Percentiles rank a stretch among this genome's conserved stretches.
phyloP scores from a whole-genome alignment of 2,797 vertebrate species.

The Pangasius djambal region DNA sequence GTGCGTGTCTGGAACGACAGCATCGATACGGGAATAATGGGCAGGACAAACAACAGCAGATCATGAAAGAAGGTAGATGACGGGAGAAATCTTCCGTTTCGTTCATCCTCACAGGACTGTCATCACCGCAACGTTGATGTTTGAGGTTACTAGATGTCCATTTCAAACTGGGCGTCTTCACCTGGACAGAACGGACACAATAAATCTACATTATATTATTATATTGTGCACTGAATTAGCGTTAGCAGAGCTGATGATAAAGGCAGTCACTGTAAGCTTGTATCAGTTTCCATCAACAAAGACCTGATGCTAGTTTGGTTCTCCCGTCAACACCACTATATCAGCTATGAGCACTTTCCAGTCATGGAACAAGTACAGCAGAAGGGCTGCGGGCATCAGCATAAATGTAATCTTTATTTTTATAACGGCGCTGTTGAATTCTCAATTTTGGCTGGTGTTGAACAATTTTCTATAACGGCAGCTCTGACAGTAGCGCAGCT shows the following conservation, averaged over 20 bases:
- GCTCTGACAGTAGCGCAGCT: not conserved
- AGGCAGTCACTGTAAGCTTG: not conserved
- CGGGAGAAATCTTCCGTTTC: constrained; percentile 34
- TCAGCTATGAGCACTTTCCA: not conserved
- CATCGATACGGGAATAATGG: constrained; percentile 26
- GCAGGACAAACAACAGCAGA: not conserved
- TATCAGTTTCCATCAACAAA: too few relatives aligned
- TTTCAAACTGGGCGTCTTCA: constrained; percentile 78
- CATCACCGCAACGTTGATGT: constrained; percentile 24
- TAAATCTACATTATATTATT: not conserved
- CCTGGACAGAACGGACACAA: constrained; percentile 57
- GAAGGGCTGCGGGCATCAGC: too few relatives aligned
- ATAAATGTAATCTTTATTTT: not conserved
- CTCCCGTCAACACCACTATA: not conserved
- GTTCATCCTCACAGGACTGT: constrained; percentile 35
- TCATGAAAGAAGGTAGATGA: constrained; percentile 37
- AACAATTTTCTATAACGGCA: not conserved
- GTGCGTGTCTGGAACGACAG: constrained; percentile 49
- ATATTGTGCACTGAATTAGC: not conserved
- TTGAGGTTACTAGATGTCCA: constrained; percentile 74
- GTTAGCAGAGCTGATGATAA: not conserved
- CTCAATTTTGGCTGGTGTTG: not conserved
- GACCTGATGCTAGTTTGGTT: not conserved
- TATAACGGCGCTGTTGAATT: not conserved
- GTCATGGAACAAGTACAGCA: not conserved